Evolutionary conservation across 2,797 vertebrate species (phyloP).

Genomic region (Calcarius lapponicus): DNA sequence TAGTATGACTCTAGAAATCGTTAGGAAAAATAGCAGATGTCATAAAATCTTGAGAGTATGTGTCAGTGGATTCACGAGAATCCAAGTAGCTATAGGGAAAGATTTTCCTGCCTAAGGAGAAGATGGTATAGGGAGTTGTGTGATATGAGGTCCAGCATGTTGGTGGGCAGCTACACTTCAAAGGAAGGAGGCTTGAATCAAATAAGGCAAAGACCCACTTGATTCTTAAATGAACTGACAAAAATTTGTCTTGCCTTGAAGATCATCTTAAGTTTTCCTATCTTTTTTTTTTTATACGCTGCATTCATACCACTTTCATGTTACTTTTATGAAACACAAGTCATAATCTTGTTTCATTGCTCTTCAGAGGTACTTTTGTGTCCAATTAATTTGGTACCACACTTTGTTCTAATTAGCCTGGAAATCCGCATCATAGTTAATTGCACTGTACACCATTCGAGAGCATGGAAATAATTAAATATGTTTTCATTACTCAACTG

Average conservation of each 20-base stretch:
- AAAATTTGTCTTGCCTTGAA: neutral
- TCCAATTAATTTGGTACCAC: constrained; percentile 66
- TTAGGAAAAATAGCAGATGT: neutral
- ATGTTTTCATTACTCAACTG: constrained; percentile 66
- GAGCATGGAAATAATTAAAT: constrained; percentile 74
- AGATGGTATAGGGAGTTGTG: rapidly evolving
- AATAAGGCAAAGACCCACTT: neutral
- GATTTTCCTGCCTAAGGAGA: neutral
- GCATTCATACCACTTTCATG: neutral
- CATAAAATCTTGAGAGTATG: neutral
- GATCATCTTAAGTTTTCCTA: neutral
- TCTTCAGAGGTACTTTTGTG: constrained; percentile 60
- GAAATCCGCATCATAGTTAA: constrained; percentile 70
- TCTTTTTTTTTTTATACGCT: neutral
- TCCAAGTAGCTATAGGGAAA: neutral
- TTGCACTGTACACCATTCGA: constrained; percentile 44
- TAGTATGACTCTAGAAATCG: neutral
- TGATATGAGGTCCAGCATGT: neutral
- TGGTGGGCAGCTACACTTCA: neutral
- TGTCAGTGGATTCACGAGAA: neutral
- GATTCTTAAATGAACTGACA: neutral
- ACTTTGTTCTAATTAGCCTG: constrained; percentile 67
- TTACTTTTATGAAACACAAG: neutral
- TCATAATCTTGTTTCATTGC: constrained; percentile 56
- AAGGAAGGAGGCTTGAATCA: neutral